Evolutionary conservation across 2,797 vertebrate species (phyloP).

Genomic region (Sebastes miniatus): DNA sequence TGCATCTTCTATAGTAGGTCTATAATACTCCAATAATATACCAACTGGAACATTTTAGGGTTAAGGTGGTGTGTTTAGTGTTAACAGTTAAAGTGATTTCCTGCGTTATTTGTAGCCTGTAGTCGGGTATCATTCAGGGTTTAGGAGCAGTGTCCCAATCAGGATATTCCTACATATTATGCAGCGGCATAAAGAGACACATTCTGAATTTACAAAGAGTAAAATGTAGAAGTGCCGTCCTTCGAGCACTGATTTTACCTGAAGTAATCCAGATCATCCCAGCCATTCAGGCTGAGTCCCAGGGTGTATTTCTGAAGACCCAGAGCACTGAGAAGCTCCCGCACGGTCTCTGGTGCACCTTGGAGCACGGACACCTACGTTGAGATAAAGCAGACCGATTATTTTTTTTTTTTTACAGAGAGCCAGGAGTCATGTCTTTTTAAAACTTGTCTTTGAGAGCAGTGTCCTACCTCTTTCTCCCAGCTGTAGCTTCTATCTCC

Average conservation of each 20-base stretch:
- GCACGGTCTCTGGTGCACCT: slow-evolving; percentile 81
- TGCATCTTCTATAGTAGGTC: too few relatives aligned
- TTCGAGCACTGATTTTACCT: slow-evolving; percentile 66
- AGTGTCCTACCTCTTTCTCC: slow-evolving; percentile 78
- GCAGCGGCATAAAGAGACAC: too few relatives aligned
- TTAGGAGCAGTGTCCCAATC: too few relatives aligned
- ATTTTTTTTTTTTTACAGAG: background rate
- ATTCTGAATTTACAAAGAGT: too few relatives aligned
- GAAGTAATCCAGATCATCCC: slow-evolving; percentile 87
- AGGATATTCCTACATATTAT: too few relatives aligned
- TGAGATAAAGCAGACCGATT: slow-evolving; percentile 9
- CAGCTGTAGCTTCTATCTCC: slow-evolving; percentile 69
- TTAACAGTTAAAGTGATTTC: too few relatives aligned
- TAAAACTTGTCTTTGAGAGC: background rate
- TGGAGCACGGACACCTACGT: slow-evolving; percentile 78
- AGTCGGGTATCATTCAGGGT: too few relatives aligned
- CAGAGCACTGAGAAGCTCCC: slow-evolving; percentile 80
- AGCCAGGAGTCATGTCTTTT: background rate
- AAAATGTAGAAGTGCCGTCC: too few relatives aligned
- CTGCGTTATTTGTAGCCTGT: too few relatives aligned
- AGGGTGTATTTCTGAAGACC: slow-evolving; percentile 84
- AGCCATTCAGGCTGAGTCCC: slow-evolving; percentile 84
- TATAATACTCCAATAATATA: too few relatives aligned
- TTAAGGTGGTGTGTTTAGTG: too few relatives aligned
- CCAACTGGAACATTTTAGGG: too few relatives aligned